Percentiles rank a stretch among this genome's conserved stretches.
These are phyloP conservation scores for Hemitrygon akajei DNA, from an alignment of 2,797 vertebrate species.

Conservation along the genomic window DNA sequence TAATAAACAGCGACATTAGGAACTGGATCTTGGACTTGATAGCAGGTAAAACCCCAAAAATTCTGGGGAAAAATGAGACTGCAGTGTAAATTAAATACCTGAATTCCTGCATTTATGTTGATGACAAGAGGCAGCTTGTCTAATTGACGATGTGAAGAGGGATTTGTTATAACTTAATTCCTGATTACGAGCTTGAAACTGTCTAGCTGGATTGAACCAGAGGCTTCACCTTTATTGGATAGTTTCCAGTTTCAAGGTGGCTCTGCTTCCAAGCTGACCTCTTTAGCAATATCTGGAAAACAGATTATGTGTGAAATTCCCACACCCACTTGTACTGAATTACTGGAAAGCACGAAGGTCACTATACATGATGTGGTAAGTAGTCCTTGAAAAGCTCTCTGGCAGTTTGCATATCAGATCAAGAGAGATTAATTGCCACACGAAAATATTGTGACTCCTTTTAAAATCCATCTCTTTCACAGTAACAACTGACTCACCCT, in stretches of 20 bases:
- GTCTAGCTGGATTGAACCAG: neutral
- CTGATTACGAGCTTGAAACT: neutral
- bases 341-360: constrained; percentile 1
- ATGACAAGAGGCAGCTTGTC: neutral
- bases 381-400: constrained; percentile 5
- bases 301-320: neutral
- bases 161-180: neutral
- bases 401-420: neutral
- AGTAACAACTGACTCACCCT: neutral
- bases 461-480: constrained; percentile 19
- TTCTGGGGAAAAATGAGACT: neutral
- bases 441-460: constrained; percentile 13
- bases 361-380: neutral
- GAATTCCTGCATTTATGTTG: neutral
- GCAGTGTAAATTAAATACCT: neutral
- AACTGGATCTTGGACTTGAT: neutral
- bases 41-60: neutral
- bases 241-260: neutral
- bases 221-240: neutral
- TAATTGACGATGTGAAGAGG: neutral
- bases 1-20: neutral
- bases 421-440: constrained; percentile 8
- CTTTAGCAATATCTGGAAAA: neutral
- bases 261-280: neutral
- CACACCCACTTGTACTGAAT: neutral